Percentiles rank a stretch among this genome's conserved stretches.
Conservation (phyloP, 92 coral and sea anemone genomes). For the Siderastrea radians region DNA sequence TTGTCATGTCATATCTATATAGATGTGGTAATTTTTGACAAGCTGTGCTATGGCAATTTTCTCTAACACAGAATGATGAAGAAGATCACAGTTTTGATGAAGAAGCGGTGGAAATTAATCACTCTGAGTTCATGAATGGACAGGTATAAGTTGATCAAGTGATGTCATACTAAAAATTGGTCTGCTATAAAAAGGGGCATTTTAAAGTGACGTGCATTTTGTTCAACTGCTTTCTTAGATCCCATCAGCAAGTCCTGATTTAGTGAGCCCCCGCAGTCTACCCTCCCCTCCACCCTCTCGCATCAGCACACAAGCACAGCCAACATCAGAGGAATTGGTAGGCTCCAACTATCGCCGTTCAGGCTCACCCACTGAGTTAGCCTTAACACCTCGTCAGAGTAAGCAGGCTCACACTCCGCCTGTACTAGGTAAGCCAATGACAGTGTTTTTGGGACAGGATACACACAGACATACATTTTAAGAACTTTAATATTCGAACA, state of each 20-base stretch:
- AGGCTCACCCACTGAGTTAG: slow-evolving; percentile 56
- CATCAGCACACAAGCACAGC: slow-evolving; percentile 83
- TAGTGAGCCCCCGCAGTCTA: slow-evolving; percentile 78
- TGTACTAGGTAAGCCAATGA: slow-evolving; percentile 56
- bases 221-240: slow-evolving; percentile 27
- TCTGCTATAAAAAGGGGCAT: not conserved
- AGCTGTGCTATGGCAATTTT: not conserved
- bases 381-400: slow-evolving; percentile 14
- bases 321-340: slow-evolving; percentile 90
- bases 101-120: slow-evolving; percentile 22
- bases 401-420: slow-evolving; percentile 57
- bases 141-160: slow-evolving; percentile 33
- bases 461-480: too few relatives aligned
- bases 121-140: slow-evolving; percentile 51
- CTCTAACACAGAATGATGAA: slow-evolving; percentile 27
- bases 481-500: too few relatives aligned
- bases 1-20: too few relatives aligned
- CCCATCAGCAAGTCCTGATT: slow-evolving; percentile 46
- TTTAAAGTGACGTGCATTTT: not conserved
- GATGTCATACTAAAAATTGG: not conserved
- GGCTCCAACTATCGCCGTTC: slow-evolving; percentile 84
- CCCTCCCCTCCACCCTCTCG: slow-evolving; percentile 92
- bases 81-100: slow-evolving; percentile 30
- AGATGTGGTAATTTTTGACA: too few relatives aligned
- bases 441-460: not conserved